These are phyloP conservation scores for Cistogaster globosa DNA, from an alignment of 2,888 invertebrate genomes.

Conservation along the genomic window DNA sequence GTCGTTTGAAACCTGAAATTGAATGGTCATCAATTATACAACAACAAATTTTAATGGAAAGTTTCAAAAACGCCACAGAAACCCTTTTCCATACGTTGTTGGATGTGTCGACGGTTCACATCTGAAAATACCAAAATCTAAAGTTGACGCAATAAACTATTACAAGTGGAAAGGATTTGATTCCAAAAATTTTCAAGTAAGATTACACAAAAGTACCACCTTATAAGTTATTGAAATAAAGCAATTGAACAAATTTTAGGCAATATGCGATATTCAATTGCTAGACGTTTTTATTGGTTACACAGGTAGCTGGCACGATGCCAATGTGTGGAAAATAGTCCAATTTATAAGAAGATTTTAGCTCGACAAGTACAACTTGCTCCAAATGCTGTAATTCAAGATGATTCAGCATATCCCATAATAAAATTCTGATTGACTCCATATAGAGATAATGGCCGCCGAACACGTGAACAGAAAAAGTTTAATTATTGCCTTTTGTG, in stretches of 20 bases:
- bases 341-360: constrained; percentile 31
- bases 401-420: constrained; percentile 56
- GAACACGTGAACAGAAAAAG: too few species aligned
- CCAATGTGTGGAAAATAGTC: constrained; percentile 42
- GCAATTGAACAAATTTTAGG: not conserved
- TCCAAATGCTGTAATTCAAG: constrained; percentile 22
- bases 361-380: constrained; percentile 5
- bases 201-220: not conserved
- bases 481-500: constrained; percentile 32
- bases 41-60: not conserved
- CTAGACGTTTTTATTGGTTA: constrained; percentile 49
- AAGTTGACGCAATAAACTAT: not conserved
- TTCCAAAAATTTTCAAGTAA: not conserved
- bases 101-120: not conserved
- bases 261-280: constrained; percentile 23
- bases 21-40: not conserved
- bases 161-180: constrained; percentile 26
- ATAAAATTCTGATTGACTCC: constrained; percentile 53
- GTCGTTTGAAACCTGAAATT: too few species aligned
- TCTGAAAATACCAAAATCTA: not conserved
- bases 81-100: not conserved
- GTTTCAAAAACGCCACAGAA: constrained; percentile 1
- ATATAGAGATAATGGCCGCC: constrained; percentile 31
- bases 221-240: not conserved
- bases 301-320: constrained; percentile 45